Conservation (phyloP, 2,113 vertebrate genomes). For the Tachuris rubrigastra region DNA sequence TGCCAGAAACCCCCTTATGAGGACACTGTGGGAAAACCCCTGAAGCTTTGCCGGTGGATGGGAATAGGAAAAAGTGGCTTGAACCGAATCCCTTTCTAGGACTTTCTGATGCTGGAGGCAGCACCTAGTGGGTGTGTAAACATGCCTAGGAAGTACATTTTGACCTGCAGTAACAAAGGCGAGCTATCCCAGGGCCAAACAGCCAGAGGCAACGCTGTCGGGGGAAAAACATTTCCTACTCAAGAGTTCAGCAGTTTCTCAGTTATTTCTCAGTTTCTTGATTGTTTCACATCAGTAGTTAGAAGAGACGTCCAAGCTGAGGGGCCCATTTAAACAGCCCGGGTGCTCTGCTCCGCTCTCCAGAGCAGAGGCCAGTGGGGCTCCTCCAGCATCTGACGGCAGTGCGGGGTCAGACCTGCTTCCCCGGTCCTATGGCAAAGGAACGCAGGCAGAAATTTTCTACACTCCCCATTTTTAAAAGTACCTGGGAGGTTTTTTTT, state of each 20-base stretch:
- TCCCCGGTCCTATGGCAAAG: not conserved
- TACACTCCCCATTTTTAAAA: not conserved
- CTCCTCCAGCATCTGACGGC: not conserved
- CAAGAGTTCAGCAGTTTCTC: not conserved
- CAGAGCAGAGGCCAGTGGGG: not conserved
- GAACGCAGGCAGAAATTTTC: too few relatives aligned
- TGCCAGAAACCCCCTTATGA: fast-evolving
- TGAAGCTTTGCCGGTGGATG: not conserved
- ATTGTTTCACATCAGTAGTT: not conserved
- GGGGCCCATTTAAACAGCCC: not conserved
- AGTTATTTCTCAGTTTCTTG: not conserved
- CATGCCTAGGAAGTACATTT: not conserved
- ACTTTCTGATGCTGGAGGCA: not conserved
- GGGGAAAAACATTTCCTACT: not conserved
- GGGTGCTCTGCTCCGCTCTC: too few relatives aligned
- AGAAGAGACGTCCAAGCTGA: not conserved
- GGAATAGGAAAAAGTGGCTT: not conserved
- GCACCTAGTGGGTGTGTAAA: not conserved
- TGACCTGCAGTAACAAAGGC: not conserved
- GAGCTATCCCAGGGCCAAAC: not conserved
- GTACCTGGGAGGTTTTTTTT: not conserved
- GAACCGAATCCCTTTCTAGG: not conserved
- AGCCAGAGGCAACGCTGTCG: not conserved
- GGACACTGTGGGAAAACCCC: not conserved
- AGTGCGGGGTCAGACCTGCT: not conserved